These are phyloP conservation scores for Stenodera caucasica DNA, from an alignment of 2,888 invertebrate species.

Conservation along the genomic window DNA sequence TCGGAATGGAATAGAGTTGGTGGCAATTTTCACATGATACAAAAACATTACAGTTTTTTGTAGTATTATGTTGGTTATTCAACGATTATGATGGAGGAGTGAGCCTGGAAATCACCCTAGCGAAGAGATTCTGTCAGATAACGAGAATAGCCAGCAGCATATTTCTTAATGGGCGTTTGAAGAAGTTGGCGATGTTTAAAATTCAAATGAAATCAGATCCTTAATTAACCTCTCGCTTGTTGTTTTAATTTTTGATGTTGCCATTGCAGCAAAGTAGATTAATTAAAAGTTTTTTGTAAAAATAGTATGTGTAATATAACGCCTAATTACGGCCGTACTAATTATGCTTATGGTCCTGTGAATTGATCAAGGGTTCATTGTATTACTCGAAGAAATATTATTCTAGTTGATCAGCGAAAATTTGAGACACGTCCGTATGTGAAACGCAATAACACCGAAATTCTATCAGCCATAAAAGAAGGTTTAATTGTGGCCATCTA, in stretches of 20 bases:
- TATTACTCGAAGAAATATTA: too few relatives aligned
- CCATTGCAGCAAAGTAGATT: constrained; percentile 36
- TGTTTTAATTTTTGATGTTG: constrained; percentile 39
- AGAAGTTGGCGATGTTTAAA: constrained; percentile 32
- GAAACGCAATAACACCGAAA: constrained; percentile 46
- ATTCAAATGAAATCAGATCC: constrained; percentile 38
- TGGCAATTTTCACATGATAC: not conserved
- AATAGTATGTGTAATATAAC: constrained; percentile 24
- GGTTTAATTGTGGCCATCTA: constrained; percentile 53
- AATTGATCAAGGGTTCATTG: constrained; percentile 13
- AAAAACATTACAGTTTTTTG: too few relatives aligned
- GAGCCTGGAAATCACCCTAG: not conserved
- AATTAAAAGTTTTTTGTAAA: constrained; percentile 25
- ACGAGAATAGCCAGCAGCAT: constrained; percentile 16
- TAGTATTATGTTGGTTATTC: too few relatives aligned
- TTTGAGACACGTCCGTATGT: constrained; percentile 29
- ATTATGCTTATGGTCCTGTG: constrained; percentile 19
- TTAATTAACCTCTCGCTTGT: constrained; percentile 36
- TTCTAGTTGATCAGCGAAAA: constrained; percentile 15
- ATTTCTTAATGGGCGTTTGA: constrained; percentile 34
- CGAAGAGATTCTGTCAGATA: constrained; percentile 1
- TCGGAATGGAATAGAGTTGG: constrained; percentile 8
- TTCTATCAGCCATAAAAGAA: constrained; percentile 54
- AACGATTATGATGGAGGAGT: constrained; percentile 1
- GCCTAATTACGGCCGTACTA: constrained; percentile 23